phyloP scores from a whole-genome alignment of 2,888 invertebrate species.

The Acronicta alni region DNA sequence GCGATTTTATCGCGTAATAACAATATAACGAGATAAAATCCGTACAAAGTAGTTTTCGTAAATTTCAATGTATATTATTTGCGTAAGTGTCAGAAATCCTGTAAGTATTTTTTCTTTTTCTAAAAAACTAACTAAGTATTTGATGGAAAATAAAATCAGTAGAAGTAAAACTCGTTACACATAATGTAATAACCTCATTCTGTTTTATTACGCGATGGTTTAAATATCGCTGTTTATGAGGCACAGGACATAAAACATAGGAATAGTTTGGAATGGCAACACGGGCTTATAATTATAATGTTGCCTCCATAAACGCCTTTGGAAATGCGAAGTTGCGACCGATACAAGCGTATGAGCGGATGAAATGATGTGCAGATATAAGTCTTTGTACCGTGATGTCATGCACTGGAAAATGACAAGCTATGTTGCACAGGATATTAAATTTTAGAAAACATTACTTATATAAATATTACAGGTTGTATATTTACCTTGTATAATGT shows the following conservation, averaged over 20 bases:
- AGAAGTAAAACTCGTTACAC: conserved; percentile 14
- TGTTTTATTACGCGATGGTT: conserved; percentile 26
- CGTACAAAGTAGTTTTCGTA: too few relatives aligned
- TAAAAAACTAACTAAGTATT: too few relatives aligned
- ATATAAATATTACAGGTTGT: too few relatives aligned
- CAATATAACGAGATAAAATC: too few relatives aligned
- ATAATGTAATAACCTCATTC: conserved; percentile 10
- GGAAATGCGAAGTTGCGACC: conserved; percentile 34
- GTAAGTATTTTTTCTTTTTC: too few relatives aligned
- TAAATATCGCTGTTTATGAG: conserved; percentile 40
- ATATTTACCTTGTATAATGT: too few relatives aligned
- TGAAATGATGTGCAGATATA: conserved; percentile 49
- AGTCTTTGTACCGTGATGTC: conserved; percentile 45
- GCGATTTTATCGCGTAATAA: too few relatives aligned
- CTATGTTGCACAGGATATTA: conserved; percentile 34
- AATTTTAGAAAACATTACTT: conserved; percentile 11
- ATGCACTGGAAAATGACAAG: conserved; percentile 36
- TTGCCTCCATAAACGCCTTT: conserved; percentile 44
- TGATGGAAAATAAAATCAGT: too few relatives aligned
- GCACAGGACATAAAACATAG: conserved; percentile 21
- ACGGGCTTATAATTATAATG: conserved; percentile 39
- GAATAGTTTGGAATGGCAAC: conserved; percentile 50
- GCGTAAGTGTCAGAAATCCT: too few relatives aligned
- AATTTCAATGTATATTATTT: too few relatives aligned
- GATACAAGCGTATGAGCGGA: conserved; percentile 23